phyloP scores from a whole-genome alignment of 1,140 invertebrate genomes.

The Goniozus legneri region DNA sequence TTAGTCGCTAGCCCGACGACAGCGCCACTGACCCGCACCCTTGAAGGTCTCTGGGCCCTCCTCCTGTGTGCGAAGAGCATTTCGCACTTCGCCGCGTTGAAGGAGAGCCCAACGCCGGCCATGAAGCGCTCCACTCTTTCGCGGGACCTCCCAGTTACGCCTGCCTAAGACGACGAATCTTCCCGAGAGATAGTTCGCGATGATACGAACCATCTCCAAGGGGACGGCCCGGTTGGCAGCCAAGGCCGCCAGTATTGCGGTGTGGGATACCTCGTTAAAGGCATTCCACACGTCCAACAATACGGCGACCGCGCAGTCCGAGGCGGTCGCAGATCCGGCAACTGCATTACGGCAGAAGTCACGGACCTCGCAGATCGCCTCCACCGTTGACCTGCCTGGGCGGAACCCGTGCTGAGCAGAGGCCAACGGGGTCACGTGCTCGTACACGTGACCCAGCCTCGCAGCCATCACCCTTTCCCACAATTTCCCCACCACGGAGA shows the following conservation, averaged over 20 bases:
- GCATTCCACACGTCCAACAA: not conserved
- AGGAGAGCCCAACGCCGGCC: not conserved
- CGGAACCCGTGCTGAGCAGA: not conserved
- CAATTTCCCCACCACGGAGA: not conserved
- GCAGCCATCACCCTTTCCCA: not conserved
- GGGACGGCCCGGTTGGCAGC: not conserved
- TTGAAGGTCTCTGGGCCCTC: not conserved
- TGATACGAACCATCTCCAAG: not conserved
- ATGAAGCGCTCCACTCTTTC: not conserved
- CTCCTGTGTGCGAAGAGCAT: not conserved
- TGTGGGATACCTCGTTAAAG: not conserved
- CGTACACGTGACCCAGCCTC: not conserved
- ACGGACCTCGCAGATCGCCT: not conserved
- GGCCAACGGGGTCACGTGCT: not conserved
- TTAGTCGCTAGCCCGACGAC: not conserved
- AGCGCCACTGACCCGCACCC: not conserved
- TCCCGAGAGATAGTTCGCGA: not conserved
- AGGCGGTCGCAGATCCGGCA: not conserved
- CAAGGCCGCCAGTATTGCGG: not conserved
- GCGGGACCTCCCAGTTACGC: not conserved
- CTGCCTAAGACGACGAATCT: not conserved
- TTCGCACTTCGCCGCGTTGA: not conserved
- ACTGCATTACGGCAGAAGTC: not conserved
- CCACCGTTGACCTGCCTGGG: not conserved
- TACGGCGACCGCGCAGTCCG: not conserved